Evolutionary conservation across 2,113 vertebrate genomes (phyloP), one percentile per base, ranked within the genome.

Genomic region (Lepus europaeus): DNA sequence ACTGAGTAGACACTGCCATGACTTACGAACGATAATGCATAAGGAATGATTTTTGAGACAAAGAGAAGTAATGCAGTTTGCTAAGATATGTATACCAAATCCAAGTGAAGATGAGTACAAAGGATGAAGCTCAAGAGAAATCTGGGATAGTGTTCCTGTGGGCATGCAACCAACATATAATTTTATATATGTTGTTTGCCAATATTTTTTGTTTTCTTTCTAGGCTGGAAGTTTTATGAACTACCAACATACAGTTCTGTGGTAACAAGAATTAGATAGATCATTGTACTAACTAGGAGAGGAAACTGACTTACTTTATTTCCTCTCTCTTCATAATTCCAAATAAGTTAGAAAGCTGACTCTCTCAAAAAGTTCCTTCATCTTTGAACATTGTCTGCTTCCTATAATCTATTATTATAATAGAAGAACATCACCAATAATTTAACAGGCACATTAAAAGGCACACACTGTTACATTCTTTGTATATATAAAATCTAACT

Each of bases 281-380:
- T 69, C 14, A 66, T 23, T 93, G 31, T 83, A 56, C 20, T 63
- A 39, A 10, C 19, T 56, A 63, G 33, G 76, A 39, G 51, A 85
- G 2, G 25, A 23, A 76, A 36, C 33, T 56, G 17, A 4, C 22
- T 83, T 90, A 29, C 16, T 33, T 59, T 64, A 51, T 45, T 78
- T 9, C 22, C 6, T 85, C 6, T 56, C 9, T 94, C 45, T 85
- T n/a, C 2, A 63, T 14, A 83, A 61, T 91, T 68, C 23, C 36
- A 96, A 73, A 85, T 49, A 14, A 76, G 29, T 95, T n/a, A 92
- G 51, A 17, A 93, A 73, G 10, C 11, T 20, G 89, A 69, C 13
- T 39, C 86, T 68, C 59, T 89, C 45, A 83, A 45, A 87, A 36
- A 73, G 14, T 9, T 66, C 29, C 20, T 73, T 70, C 33, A 73